Evolutionary conservation across 30 jellyfish, hydroid and myxozoan genomes (phyloP), one percentile per base, ranked within the genome.

Genomic region (Catostylus mosaicus): DNA sequence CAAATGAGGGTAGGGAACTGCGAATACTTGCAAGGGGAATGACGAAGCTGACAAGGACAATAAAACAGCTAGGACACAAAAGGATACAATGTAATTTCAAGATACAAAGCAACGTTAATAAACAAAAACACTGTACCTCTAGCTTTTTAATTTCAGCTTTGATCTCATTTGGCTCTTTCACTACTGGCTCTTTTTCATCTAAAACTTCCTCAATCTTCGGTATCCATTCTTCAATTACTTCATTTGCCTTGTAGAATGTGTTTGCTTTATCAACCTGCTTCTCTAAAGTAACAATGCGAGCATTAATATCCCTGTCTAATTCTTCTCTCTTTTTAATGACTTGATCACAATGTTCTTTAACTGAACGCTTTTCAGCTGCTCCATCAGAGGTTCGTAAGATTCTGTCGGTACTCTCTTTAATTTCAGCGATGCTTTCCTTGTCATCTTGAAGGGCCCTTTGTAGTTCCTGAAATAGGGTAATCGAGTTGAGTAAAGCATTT

Each of bases 181-280:
- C 57, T 20, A 36, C 61, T 1, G 90, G 87, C 50, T 92, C 96
- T 9, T 75, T 79, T 35, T 82, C 75, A 35, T 26, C 47, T 1
- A 86, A 45, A 30, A 69, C 64, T 20, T 75, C 90, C 32, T 87
- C 96, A 37, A 80, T 73, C 37, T 54, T 48, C 20, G 97, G 97
- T 19, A 69, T 89, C 98, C 97, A 87, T 18, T 43, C 74, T 34
- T 80, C 88, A 67, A 92, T 83, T n/a, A 22, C 38, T 35, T 84
- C 87, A 30, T 86, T 84, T 7, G 62, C 95, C 30, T 52, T 67
- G 73, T 60, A 83, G 76, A 92, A 92, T 63, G 66, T 76, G 61
- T 70, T 75, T 27, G 90, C 90, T 47, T 92, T 78, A 36, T 89
- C 83, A 27, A 68, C 36, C 54, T 82, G 95, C 65, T 74, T 72